These are phyloP conservation scores for Thymelicus acteon DNA, from an alignment of 2,888 invertebrate species.

Conservation along the genomic window DNA sequence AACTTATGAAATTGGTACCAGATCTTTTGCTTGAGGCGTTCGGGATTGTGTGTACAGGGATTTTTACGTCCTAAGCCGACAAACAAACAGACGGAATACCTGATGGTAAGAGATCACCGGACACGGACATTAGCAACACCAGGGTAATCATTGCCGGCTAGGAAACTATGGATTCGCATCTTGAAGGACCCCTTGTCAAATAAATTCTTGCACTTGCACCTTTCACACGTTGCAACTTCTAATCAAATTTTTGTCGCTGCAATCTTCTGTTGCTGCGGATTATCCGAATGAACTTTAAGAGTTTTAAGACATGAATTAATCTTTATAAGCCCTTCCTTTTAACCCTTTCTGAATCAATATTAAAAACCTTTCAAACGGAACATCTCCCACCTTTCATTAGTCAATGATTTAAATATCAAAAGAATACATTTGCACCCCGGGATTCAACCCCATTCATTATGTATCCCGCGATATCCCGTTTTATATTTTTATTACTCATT, in stretches of 20 bases:
- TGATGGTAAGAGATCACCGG: too few species aligned
- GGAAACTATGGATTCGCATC: too few species aligned
- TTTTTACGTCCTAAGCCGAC: too few species aligned
- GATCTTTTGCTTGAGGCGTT: too few species aligned
- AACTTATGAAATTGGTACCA: too few species aligned
- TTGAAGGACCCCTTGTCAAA: too few species aligned
- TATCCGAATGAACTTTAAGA: background rate
- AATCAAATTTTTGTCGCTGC: background rate
- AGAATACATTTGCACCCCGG: constrained; percentile 65
- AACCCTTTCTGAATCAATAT: constrained; percentile 31
- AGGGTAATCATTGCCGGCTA: too few species aligned
- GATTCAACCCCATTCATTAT: constrained; percentile 56
- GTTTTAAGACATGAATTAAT: background rate
- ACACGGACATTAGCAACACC: too few species aligned
- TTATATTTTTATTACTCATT: constrained; percentile 45
- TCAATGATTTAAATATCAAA: constrained; percentile 73
- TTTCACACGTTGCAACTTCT: too few species aligned
- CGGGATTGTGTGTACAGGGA: too few species aligned
- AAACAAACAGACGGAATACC: too few species aligned
- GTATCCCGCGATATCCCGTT: constrained; percentile 45
- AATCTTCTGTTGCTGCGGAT: background rate
- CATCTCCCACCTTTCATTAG: constrained; percentile 65
- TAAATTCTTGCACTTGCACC: too few species aligned
- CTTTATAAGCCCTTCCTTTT: background rate
- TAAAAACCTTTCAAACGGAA: constrained; percentile 24